Evolutionary conservation across 1,140 invertebrate genomes (phyloP).

Genomic region (Meloidogyne chitwoodi): DNA sequence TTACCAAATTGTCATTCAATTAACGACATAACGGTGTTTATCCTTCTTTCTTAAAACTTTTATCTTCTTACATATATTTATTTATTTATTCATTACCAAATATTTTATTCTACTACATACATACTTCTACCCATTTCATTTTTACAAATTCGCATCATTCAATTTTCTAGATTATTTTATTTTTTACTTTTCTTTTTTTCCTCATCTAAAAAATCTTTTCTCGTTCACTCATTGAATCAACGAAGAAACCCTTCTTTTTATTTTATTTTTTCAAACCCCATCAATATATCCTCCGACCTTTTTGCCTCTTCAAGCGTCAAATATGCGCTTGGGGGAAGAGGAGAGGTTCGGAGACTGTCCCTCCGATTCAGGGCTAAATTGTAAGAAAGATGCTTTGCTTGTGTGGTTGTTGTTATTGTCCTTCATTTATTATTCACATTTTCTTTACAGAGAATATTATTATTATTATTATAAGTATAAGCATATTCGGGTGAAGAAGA

Average conservation of each 20-base stretch:
- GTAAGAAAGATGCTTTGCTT: no score
- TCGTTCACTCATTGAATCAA: not conserved
- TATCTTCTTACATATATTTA: no score
- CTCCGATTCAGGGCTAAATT: not conserved
- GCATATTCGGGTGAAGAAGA: not conserved
- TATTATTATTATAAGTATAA: not conserved
- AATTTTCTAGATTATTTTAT: not conserved
- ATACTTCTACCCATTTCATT: no score
- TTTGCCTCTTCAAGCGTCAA: not conserved
- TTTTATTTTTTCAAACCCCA: not conserved
- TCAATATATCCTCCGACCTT: not conserved
- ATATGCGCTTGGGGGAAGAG: not conserved
- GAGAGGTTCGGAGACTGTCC: not conserved
- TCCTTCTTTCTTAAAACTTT: no score
- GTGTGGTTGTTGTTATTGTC: not conserved
- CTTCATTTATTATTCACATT: not conserved
- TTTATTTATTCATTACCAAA: no score
- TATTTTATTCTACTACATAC: no score
- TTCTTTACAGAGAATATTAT: not conserved
- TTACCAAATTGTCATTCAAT: no score
- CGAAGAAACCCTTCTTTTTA: not conserved
- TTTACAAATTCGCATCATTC: no score
- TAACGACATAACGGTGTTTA: no score
- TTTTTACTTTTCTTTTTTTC: not conserved
- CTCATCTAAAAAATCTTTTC: not conserved